Conservation (phyloP, 2,888 invertebrate genomes). For the Drosophila tripunctata region DNA sequence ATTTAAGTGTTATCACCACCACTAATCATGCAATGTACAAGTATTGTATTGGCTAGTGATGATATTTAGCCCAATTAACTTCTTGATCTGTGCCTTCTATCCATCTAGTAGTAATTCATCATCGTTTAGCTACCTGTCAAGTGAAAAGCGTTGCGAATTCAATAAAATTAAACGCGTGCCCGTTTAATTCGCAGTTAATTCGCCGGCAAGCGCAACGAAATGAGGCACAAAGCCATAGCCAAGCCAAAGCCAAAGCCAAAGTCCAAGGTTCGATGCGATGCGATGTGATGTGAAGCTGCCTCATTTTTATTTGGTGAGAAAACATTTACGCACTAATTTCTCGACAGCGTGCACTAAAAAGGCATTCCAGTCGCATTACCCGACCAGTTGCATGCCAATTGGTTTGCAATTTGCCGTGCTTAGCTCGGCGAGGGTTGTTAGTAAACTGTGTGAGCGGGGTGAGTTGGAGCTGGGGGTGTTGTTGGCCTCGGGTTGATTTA, state of each 20-base stretch:
- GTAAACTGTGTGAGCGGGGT: not conserved
- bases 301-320: conserved; percentile 83
- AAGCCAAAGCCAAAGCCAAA: too few species aligned
- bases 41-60: too few species aligned
- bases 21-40: too few species aligned
- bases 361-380: conserved; percentile 48
- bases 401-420: conserved; percentile 76
- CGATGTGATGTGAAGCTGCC: conserved; percentile 8
- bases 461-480: not conserved
- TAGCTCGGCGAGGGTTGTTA: conserved; percentile 32
- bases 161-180: conserved; percentile 67
- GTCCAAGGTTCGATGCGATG: conserved; percentile 15
- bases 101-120: conserved; percentile 53
- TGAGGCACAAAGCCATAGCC: conserved; percentile 71
- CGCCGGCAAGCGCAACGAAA: conserved; percentile 78
- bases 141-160: conserved; percentile 72
- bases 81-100: not conserved
- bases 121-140: conserved; percentile 70
- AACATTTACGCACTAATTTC: conserved; percentile 83
- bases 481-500: conserved; percentile 44
- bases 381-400: conserved; percentile 81
- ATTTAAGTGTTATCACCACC: too few species aligned
- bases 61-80: conserved; percentile 44
- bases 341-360: conserved; percentile 37
- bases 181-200: conserved; percentile 80